These are phyloP conservation scores for Penaeus vannamei DNA, from an alignment of 1,140 invertebrate species.

Conservation along the genomic window DNA sequence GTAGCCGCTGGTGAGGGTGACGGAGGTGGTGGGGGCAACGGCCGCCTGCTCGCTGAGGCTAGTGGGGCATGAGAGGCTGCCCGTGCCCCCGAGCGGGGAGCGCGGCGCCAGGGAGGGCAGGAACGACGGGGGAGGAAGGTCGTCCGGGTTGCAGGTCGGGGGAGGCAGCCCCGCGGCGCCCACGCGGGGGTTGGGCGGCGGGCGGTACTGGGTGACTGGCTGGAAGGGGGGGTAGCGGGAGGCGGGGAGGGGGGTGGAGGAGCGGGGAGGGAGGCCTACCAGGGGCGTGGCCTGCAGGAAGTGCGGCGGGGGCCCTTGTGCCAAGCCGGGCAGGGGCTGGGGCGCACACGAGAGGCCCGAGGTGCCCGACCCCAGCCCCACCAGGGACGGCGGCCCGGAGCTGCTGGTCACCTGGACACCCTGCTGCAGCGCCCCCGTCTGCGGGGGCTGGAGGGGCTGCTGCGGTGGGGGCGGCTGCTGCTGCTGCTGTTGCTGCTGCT, in stretches of 20 bases:
- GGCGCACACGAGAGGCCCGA: conserved; percentile 36
- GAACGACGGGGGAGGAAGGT: conserved; percentile 47
- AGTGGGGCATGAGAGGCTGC: conserved; percentile 66
- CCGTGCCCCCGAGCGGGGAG: conserved; percentile 62
- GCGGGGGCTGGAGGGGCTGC: conserved; percentile 21
- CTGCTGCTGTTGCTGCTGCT: neutral
- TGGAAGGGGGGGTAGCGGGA: conserved; percentile 66
- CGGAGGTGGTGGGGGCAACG: conserved; percentile 32
- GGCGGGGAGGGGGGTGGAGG: neutral
- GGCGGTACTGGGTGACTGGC: conserved; percentile 59
- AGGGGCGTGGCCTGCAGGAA: conserved; percentile 48
- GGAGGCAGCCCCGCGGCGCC: conserved; percentile 66
- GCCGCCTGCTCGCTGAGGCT: conserved; percentile 66
- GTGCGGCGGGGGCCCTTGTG: conserved; percentile 46
- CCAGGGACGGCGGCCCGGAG: neutral
- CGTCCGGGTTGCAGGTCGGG: conserved; percentile 46
- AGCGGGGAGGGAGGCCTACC: conserved; percentile 21
- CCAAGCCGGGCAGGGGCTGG: conserved; percentile 51
- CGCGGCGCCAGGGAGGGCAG: conserved; percentile 53
- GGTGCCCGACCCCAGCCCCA: neutral
- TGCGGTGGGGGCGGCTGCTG: neutral
- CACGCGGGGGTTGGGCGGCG: conserved; percentile 67
- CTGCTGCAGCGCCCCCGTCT: neutral
- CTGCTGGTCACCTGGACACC: conserved; percentile 32
- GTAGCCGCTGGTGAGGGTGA: conserved; percentile 19